Percentiles rank a stretch among this genome's conserved stretches.
phyloP scores from a whole-genome alignment of 2,113 vertebrate species.

The Podarcis cretensis region DNA sequence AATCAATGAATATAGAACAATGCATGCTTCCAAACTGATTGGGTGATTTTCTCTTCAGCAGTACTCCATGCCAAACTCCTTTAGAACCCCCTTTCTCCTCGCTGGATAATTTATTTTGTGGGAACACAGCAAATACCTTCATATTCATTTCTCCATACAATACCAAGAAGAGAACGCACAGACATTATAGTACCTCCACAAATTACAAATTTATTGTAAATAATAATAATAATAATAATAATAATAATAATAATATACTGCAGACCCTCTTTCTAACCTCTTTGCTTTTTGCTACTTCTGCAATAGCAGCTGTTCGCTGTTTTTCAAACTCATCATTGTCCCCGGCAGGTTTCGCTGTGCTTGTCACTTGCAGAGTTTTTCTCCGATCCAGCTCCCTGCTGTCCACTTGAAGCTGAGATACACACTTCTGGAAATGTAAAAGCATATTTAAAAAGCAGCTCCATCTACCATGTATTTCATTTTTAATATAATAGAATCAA shows the following conservation, averaged over 20 bases:
- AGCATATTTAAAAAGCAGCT: slow-evolving; percentile 18
- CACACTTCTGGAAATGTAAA: slow-evolving; percentile 82
- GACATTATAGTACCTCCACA: background rate
- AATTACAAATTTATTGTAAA: background rate
- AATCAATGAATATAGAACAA: too few relatives aligned
- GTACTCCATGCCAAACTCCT: too few relatives aligned
- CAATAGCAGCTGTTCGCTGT: slow-evolving; percentile 95
- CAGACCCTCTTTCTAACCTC: slow-evolving; percentile 81
- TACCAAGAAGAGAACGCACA: background rate
- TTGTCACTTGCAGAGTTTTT: slow-evolving; percentile 89
- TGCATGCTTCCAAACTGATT: background rate
- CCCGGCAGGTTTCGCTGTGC: slow-evolving; percentile 76
- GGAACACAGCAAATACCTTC: background rate
- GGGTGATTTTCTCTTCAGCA: background rate
- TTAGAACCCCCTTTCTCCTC: background rate
- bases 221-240: background rate
- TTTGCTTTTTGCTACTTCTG: slow-evolving; percentile 96
- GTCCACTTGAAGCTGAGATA: slow-evolving; percentile 86
- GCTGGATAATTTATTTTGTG: background rate
- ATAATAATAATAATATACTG: background rate
- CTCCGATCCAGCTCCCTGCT: slow-evolving; percentile 90
- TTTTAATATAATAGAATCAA: background rate
- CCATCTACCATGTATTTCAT: background rate
- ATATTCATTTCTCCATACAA: background rate
- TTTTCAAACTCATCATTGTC: slow-evolving; percentile 98